phyloP scores from a whole-genome alignment of 2,113 vertebrate genomes.

The Uropsilus gracilis region DNA sequence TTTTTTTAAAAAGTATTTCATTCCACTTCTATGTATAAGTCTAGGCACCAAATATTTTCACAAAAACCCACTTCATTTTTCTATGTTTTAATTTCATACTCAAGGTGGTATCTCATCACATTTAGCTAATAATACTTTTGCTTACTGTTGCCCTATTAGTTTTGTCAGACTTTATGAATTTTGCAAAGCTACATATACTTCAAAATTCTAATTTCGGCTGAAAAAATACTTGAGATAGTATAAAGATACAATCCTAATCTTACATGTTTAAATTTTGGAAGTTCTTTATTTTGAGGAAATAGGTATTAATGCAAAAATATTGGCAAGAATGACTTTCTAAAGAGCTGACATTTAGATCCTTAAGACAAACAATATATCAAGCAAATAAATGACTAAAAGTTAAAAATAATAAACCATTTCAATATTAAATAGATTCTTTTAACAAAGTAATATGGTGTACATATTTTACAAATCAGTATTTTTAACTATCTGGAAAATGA shows the following conservation, averaged over 20 bases:
- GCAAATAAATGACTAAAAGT: neutral
- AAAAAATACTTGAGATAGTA: neutral
- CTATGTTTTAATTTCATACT: slow-evolving; percentile 8
- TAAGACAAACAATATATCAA: neutral
- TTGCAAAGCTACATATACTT: neutral
- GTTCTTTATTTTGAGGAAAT: neutral
- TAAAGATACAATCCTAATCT: slow-evolving; percentile 10
- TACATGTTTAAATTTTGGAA: neutral
- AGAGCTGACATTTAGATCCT: slow-evolving; percentile 1
- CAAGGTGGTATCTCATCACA: slow-evolving; percentile 12
- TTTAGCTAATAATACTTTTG: neutral
- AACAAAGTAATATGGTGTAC: neutral
- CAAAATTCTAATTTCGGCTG: neutral
- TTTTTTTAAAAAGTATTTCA: neutral
- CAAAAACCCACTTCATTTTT: neutral
- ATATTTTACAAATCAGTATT: slow-evolving; percentile 18
- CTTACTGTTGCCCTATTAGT: neutral
- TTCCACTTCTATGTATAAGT: slow-evolving; percentile 4
- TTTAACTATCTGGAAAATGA: slow-evolving; percentile 24
- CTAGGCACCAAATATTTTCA: slow-evolving; percentile 50
- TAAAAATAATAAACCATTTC: neutral
- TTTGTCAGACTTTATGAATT: neutral
- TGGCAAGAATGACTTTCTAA: slow-evolving; percentile 11
- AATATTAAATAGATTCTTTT: slow-evolving; percentile 28
- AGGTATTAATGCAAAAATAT: neutral